Percentiles rank a stretch among this genome's conserved stretches.
phyloP scores from a whole-genome alignment of 2,113 vertebrate genomes.

The Cryptotis parvus region DNA sequence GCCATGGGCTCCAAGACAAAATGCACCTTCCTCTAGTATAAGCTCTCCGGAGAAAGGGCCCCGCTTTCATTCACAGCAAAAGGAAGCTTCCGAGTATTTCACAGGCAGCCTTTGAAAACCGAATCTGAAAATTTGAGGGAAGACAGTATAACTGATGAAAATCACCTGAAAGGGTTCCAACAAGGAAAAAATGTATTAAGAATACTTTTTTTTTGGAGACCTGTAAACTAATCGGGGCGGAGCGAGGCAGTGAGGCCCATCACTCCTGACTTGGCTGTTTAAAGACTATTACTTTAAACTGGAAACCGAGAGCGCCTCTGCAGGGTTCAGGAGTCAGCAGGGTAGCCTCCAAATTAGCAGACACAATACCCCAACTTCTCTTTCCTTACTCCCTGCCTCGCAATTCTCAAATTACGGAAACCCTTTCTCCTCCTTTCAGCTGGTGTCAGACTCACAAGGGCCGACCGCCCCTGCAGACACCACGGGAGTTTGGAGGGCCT shows the following conservation, averaged over 20 bases:
- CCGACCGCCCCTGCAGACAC: background rate
- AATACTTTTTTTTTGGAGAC: too few species aligned
- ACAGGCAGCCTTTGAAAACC: too few species aligned
- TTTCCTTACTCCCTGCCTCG: background rate
- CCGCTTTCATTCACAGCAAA: conserved; percentile 65
- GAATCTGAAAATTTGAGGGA: too few species aligned
- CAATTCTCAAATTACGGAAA: background rate
- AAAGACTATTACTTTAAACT: too few species aligned
- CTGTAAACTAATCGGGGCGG: too few species aligned
- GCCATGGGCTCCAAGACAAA: conserved; percentile 68
- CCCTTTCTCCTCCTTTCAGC: background rate
- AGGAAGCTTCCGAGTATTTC: conserved; percentile 49
- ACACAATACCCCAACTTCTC: background rate
- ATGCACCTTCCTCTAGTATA: too few species aligned
- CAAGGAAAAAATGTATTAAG: too few species aligned
- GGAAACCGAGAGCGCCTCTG: too few species aligned
- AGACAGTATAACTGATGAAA: too few species aligned
- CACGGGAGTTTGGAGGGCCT: conserved; percentile 70
- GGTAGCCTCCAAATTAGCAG: background rate
- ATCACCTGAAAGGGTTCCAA: too few species aligned
- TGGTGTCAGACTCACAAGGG: background rate
- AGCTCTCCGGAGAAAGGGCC: conserved; percentile 50
- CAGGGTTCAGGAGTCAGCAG: background rate
- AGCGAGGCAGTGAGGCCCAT: too few species aligned
- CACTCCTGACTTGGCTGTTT: too few species aligned